Conservation (phyloP, 1,140 invertebrate species). For the Pygmarrhopalites habei region DNA sequence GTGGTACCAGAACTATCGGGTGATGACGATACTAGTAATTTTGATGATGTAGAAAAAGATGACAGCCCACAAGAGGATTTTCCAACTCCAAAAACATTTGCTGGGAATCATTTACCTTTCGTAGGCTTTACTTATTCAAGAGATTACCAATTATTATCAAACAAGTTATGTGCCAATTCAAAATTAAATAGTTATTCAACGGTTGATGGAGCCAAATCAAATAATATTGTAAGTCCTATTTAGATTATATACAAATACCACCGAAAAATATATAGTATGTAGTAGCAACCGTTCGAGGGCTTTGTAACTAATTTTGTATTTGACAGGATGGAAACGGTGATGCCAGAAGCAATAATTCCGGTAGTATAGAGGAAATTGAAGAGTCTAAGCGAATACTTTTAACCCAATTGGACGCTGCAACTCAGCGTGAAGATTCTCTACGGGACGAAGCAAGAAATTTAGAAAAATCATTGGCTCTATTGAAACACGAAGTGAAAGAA, state of each 20-base stretch:
- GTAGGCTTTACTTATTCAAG: constrained; percentile 96
- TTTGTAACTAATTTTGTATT: no score
- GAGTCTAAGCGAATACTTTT: constrained; percentile 61
- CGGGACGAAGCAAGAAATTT: constrained; percentile 68
- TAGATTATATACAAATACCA: not conserved
- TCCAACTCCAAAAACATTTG: constrained; percentile 91
- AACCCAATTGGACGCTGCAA: constrained; percentile 64
- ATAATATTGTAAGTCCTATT: constrained; percentile 5
- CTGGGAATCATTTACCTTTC: constrained; percentile 96
- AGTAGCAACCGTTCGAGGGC: no score
- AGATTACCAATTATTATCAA: constrained; percentile 83
- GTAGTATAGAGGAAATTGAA: constrained; percentile 62
- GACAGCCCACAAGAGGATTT: constrained; percentile 84
- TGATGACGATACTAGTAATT: constrained; percentile 97
- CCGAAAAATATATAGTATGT: not conserved
- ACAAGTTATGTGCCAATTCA: constrained; percentile 39
- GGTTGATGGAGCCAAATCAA: not conserved
- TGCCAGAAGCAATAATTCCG: constrained; percentile 45
- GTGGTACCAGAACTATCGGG: constrained; percentile 90
- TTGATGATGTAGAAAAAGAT: constrained; percentile 94
- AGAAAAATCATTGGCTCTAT: constrained; percentile 73
- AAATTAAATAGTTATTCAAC: not conserved
- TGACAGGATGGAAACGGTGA: constrained; percentile 20
- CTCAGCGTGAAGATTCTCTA: constrained; percentile 62
- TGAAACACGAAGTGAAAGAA: constrained; percentile 84